These are phyloP conservation scores for Harpegnathos saltator DNA, from an alignment of 1,140 invertebrate genomes.

Conservation along the genomic window DNA sequence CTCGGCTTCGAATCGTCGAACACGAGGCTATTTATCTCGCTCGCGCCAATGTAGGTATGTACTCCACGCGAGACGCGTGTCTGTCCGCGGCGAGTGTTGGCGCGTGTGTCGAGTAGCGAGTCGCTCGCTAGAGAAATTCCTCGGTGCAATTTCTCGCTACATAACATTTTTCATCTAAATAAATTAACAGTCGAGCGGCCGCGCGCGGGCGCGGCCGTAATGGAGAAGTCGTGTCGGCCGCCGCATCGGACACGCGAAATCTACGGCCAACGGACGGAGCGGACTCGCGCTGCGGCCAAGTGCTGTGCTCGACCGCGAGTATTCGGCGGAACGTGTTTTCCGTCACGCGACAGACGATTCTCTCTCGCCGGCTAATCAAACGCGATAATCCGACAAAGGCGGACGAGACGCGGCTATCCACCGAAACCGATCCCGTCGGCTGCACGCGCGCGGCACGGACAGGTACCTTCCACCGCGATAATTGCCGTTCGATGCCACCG, in stretches of 20 bases:
- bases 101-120: background rate
- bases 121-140: conserved; percentile 4
- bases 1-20: too few relatives aligned
- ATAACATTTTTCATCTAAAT: background rate
- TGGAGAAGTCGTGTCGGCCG: background rate
- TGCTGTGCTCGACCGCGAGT: background rate
- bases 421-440: background rate
- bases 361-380: background rate
- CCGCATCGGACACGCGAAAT: background rate
- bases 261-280: background rate
- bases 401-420: background rate
- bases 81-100: too few relatives aligned
- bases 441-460: too few relatives aligned
- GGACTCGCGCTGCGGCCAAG: background rate
- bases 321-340: conserved; percentile 7
- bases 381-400: background rate
- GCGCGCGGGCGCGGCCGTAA: too few relatives aligned
- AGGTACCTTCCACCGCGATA: too few relatives aligned
- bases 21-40: too few relatives aligned
- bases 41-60: too few relatives aligned
- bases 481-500: too few relatives aligned
- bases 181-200: background rate
- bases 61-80: too few relatives aligned
- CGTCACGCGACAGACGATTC: background rate
- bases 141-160: background rate